Percentiles rank a stretch among this genome's conserved stretches.
These are phyloP conservation scores for Eriosoma lanigerum DNA, from an alignment of 1,140 invertebrate genomes.

Conservation along the genomic window DNA sequence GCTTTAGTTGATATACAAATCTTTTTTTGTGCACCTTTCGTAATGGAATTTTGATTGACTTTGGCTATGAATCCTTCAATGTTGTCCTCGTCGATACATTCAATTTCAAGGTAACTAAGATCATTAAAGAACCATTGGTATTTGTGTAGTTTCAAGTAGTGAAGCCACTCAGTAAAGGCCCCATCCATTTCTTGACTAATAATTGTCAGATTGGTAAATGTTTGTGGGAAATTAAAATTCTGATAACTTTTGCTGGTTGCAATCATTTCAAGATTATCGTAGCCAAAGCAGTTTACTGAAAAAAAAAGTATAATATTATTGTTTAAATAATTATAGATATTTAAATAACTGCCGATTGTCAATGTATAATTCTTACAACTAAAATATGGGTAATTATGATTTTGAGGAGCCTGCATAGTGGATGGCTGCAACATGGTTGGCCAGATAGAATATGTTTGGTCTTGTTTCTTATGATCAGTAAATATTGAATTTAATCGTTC, in stretches of 20 bases:
- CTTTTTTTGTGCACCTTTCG: conserved; percentile 41
- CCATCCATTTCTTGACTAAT: conserved; percentile 35
- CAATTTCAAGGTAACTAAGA: conserved; percentile 28
- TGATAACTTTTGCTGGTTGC: not conserved
- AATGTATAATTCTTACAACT: conserved; percentile 28
- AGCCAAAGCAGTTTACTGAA: not conserved
- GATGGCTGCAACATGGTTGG: not conserved
- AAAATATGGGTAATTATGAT: not conserved
- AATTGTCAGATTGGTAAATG: not conserved
- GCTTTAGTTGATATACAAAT: conserved; percentile 9
- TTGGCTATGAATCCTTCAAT: conserved; percentile 39
- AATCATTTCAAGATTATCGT: not conserved
- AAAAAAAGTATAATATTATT: not conserved
- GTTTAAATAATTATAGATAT: not conserved
- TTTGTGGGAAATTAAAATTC: not conserved
- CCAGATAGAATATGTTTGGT: not conserved
- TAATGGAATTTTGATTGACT: conserved; percentile 12
- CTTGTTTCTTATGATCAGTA: not conserved
- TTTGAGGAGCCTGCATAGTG: too few species aligned
- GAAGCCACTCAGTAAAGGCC: not conserved
- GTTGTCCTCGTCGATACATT: conserved; percentile 14
- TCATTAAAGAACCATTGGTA: conserved; percentile 41
- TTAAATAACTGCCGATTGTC: not conserved
- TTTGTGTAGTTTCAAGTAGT: conserved; percentile 39
- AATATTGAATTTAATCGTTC: not conserved